phyloP scores from a whole-genome alignment of 2,888 invertebrate genomes.

The Loripinus fragilis region DNA sequence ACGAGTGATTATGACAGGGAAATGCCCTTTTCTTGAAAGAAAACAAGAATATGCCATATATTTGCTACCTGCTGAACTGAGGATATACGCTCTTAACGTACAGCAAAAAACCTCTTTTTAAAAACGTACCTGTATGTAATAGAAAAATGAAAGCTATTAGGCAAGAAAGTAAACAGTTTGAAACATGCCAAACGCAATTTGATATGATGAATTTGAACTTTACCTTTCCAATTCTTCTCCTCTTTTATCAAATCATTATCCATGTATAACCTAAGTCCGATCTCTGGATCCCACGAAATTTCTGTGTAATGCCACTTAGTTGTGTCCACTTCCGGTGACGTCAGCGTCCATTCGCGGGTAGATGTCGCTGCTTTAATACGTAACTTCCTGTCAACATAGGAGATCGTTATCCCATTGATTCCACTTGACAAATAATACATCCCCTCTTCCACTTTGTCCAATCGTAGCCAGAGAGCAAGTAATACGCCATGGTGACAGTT shows the following conservation, averaged over 20 bases:
- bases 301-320: slow-evolving; percentile 79
- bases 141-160: too few species aligned
- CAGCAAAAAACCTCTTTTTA: too few species aligned
- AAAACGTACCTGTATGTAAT: too few species aligned
- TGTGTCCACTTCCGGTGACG: slow-evolving; percentile 55
- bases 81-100: too few species aligned
- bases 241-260: slow-evolving; percentile 61
- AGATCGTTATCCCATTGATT: slow-evolving; percentile 75
- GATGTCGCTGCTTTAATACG: slow-evolving; percentile 65
- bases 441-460: slow-evolving; percentile 63
- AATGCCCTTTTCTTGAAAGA: too few species aligned
- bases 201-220: too few species aligned
- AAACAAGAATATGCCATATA: too few species aligned
- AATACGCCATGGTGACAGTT: slow-evolving; percentile 72
- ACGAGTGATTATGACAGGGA: too few species aligned
- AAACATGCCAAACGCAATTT: too few species aligned
- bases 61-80: too few species aligned
- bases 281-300: slow-evolving; percentile 73
- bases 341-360: slow-evolving; percentile 67
- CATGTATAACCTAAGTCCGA: slow-evolving; percentile 69
- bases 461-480: slow-evolving; percentile 74
- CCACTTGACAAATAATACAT: slow-evolving; percentile 73
- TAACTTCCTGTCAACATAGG: slow-evolving; percentile 64
- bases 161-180: too few species aligned
- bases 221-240: slow-evolving; percentile 35